Conservation (phyloP, 2,797 vertebrate species). For the Simalia tracyae region DNA sequence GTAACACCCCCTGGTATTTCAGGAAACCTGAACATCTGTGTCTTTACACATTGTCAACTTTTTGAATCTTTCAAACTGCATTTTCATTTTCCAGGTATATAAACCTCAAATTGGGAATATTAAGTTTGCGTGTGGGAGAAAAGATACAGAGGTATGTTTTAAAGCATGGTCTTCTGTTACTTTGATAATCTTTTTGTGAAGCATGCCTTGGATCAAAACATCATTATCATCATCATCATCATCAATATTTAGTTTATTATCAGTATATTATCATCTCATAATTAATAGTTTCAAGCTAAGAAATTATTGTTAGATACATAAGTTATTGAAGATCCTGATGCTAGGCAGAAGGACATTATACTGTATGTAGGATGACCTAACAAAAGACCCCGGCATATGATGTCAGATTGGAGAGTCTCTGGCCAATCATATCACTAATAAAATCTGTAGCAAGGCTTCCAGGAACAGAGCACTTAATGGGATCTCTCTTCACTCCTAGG, state of each 20-base stretch:
- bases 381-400: not conserved
- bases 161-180: not conserved
- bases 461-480: not conserved
- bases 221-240: not conserved
- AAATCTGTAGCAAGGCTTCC: not conserved
- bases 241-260: not conserved
- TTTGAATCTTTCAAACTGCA: not conserved
- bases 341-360: not conserved
- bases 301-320: not conserved
- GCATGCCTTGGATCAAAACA: not conserved
- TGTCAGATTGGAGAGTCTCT: not conserved
- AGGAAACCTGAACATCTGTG: not conserved
- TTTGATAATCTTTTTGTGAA: not conserved
- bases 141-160: not conserved
- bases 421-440: not conserved
- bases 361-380: not conserved
- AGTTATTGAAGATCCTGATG: not conserved
- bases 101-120: conserved; percentile 9
- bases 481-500: not conserved
- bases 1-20: conserved; percentile 16
- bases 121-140: not conserved
- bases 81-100: not conserved
- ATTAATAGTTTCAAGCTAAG: not conserved
- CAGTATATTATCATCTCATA: not conserved
- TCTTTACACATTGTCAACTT: conserved; percentile 15